Conservation (phyloP, 2,888 invertebrate species). For the Cryptocheilus praepositus region DNA sequence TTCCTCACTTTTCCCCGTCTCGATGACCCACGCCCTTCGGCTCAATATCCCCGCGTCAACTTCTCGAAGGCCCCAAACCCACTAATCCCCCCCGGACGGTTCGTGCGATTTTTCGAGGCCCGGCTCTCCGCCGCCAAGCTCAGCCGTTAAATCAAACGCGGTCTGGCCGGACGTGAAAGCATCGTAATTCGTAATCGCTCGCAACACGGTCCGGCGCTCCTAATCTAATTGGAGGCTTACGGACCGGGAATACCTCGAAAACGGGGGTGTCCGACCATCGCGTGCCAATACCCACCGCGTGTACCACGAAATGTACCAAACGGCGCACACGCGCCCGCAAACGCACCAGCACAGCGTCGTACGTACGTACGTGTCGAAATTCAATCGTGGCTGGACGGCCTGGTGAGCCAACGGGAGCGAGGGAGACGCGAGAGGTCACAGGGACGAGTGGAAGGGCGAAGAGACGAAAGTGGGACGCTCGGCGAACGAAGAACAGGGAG, state of each 20-base stretch:
- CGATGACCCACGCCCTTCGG: too few species aligned
- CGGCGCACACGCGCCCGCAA: neutral
- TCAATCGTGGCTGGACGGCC: conserved; percentile 5
- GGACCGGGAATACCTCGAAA: conserved; percentile 25
- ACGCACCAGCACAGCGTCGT: too few species aligned
- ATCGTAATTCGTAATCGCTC: conserved; percentile 21
- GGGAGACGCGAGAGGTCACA: conserved; percentile 5
- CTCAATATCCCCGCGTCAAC: too few species aligned
- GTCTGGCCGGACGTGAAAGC: conserved; percentile 11
- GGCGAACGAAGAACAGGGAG: neutral
- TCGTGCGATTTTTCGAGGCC: too few species aligned
- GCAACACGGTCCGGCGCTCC: conserved; percentile 18
- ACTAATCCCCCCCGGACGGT: too few species aligned
- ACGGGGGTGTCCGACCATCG: conserved; percentile 13
- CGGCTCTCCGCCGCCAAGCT: neutral
- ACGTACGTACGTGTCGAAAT: conserved; percentile 25
- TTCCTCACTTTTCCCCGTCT: too few species aligned
- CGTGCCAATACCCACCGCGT: conserved; percentile 11
- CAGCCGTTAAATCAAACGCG: conserved; percentile 18
- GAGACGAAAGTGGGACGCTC: conserved; percentile 18
- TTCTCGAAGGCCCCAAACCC: too few species aligned
- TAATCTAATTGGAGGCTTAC: conserved; percentile 26
- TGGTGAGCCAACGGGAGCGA: conserved; percentile 15
- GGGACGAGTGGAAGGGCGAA: conserved; percentile 12
- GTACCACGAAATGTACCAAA: conserved; percentile 13